A percentile compares a stretch with the other conserved stretches of the same genome.
Evolutionary conservation across 1,140 invertebrate genomes (phyloP).

Genomic region (Heliconius eleuchia): DNA sequence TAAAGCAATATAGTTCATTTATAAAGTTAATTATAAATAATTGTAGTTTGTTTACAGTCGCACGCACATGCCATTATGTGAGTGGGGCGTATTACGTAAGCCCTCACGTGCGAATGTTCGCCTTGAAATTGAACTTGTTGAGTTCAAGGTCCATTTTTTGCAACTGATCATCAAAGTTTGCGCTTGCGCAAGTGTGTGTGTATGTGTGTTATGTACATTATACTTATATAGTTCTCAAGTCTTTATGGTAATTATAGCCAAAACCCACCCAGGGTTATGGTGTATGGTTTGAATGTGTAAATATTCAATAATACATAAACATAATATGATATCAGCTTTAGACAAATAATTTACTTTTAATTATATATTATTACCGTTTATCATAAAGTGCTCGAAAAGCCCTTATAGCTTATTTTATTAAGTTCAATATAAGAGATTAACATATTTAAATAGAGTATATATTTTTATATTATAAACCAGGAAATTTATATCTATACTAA

Average conservation of each 20-base stretch:
- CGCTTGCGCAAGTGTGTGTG: constrained; percentile 30
- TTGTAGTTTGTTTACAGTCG: constrained; percentile 42
- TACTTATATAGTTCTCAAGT: constrained; percentile 10
- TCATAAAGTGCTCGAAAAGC: not conserved
- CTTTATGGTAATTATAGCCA: constrained; percentile 34
- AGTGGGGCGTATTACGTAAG: constrained; percentile 62
- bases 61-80: constrained; percentile 44
- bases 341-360: not conserved
- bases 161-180: constrained; percentile 52
- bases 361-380: not conserved
- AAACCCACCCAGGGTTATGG: constrained; percentile 8
- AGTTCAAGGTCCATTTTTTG: constrained; percentile 78
- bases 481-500: not conserved
- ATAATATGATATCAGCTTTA: not conserved
- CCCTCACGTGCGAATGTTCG: constrained; percentile 53
- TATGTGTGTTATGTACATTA: constrained; percentile 23
- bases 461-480: too few relatives aligned
- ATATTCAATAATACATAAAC: not conserved
- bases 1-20: not conserved
- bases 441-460: not conserved
- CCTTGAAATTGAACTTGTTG: constrained; percentile 74
- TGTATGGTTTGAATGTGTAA: not conserved
- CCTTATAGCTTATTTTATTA: not conserved
- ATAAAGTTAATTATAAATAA: constrained; percentile 15
- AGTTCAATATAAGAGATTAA: not conserved